Evolutionary conservation across 2,113 vertebrate genomes (phyloP).

Genomic region (Chinchilla lanigera): DNA sequence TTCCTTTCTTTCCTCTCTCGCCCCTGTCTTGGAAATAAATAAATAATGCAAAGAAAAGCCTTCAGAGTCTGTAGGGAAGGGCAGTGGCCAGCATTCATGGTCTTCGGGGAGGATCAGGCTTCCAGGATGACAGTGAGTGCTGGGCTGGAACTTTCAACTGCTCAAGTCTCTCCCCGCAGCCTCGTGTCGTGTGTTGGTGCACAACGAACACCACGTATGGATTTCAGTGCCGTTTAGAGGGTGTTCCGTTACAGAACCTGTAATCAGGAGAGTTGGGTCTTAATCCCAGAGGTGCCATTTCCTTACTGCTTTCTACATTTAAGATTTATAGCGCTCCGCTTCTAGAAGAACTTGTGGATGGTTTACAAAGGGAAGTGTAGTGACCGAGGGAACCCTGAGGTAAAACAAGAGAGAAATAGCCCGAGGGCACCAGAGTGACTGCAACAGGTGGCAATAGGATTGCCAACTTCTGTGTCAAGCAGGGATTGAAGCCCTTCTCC

Average conservation of each 20-base stretch:
- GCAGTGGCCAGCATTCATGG: background rate
- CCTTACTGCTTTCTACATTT: background rate
- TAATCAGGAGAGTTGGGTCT: constrained; percentile 40
- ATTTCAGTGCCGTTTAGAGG: constrained; percentile 52
- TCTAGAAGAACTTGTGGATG: background rate
- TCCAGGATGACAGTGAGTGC: background rate
- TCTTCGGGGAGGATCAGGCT: rapidly evolving
- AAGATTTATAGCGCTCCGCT: constrained; percentile 6
- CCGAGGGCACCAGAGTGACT: background rate
- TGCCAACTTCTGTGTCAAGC: background rate
- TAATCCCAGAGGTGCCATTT: constrained; percentile 11
- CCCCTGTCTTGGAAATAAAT: constrained; percentile 50
- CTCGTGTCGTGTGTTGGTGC: background rate
- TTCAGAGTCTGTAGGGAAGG: background rate
- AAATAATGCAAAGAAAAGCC: constrained; percentile 35
- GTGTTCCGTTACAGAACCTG: background rate
- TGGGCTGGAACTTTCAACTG: background rate
- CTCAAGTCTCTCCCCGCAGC: rapidly evolving
- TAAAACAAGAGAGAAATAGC: background rate
- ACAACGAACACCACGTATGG: background rate
- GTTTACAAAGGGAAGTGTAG: background rate
- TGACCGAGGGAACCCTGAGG: too few species aligned
- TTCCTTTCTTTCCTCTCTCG: background rate
- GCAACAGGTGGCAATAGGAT: background rate
- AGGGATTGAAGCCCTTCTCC: background rate